phyloP scores from a whole-genome alignment of 2,888 invertebrate genomes.

The Hemistola chrysoprasaria region DNA sequence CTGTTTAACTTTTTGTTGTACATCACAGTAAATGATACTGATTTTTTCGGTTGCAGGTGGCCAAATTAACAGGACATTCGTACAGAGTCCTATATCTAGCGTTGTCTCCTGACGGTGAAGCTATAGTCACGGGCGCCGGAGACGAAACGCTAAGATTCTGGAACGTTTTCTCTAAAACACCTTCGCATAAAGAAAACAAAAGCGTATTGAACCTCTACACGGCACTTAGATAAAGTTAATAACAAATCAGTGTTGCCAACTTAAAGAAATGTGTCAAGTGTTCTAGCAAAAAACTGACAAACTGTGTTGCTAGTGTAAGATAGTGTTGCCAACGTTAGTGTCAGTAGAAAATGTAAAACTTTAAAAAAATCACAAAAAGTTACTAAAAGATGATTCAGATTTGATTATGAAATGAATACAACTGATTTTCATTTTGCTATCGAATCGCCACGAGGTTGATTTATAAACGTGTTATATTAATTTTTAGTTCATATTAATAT shows the following conservation, averaged over 20 bases:
- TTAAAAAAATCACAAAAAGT: no score
- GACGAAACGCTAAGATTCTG: conserved; percentile 99
- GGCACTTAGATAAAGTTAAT: conserved; percentile 79
- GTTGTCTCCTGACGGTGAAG: conserved; percentile 98
- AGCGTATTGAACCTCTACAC: conserved; percentile 96
- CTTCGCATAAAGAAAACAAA: conserved; percentile 96
- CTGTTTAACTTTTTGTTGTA: no score
- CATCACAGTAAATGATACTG: no score
- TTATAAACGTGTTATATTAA: conserved; percentile 26
- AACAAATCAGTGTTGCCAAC: conserved; percentile 4
- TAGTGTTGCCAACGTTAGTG: conserved; percentile 12
- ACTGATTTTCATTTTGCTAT: conserved; percentile 6
- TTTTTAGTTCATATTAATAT: conserved; percentile 25
- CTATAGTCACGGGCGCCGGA: conserved; percentile 99
- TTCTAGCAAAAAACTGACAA: no score
- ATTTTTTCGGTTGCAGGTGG: conserved; percentile 85
- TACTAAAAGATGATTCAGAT: conserved; percentile 1
- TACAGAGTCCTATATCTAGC: conserved; percentile 97
- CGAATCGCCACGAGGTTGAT: conserved; percentile 14
- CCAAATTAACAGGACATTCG: conserved; percentile 98
- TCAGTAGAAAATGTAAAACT: no score
- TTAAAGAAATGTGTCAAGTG: conserved; percentile 2
- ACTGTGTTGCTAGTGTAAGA: conserved; percentile 5
- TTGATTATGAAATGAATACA: background rate
- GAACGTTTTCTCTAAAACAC: conserved; percentile 99